Evolutionary conservation across 1,140 invertebrate genomes (phyloP).

Genomic region (Chrysomallon squamiferum): DNA sequence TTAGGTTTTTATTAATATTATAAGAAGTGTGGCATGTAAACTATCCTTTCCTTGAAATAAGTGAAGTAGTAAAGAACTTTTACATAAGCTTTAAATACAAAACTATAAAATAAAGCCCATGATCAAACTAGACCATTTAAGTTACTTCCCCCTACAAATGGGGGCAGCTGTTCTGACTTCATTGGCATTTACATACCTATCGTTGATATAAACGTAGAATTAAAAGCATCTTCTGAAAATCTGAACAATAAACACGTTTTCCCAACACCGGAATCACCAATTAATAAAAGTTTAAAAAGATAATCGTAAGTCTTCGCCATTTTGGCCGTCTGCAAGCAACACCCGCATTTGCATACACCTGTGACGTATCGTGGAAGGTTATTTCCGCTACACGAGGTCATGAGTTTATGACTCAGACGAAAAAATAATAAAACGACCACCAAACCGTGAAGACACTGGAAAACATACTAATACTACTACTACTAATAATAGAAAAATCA

Average conservation of each 20-base stretch:
- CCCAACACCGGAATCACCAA: conserved; percentile 97
- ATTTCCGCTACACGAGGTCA: conserved; percentile 26
- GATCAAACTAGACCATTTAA: too few relatives aligned
- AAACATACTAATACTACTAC: too few relatives aligned
- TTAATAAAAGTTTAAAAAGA: conserved; percentile 95
- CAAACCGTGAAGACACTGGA: too few relatives aligned
- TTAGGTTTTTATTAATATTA: too few relatives aligned
- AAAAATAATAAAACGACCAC: too few relatives aligned
- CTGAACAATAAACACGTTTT: conserved; percentile 98
- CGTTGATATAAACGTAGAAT: conserved; percentile 89
- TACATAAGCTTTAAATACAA: too few relatives aligned
- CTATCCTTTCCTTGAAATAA: too few relatives aligned
- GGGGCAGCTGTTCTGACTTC: neutral
- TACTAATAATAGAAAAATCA: too few relatives aligned
- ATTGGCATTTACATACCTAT: conserved; percentile 42
- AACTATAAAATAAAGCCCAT: too few relatives aligned
- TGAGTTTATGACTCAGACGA: conserved; percentile 2
- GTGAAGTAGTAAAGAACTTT: too few relatives aligned
- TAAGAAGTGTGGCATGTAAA: too few relatives aligned
- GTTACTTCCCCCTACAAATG: neutral
- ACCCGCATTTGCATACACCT: conserved; percentile 57
- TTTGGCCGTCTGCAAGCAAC: conserved; percentile 58
- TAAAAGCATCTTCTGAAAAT: conserved; percentile 98
- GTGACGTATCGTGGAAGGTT: conserved; percentile 33
- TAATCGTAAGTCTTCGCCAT: conserved; percentile 93